Evolutionary conservation across 2,113 vertebrate species (phyloP).

Genomic region (Puntigrus tetrazona): DNA sequence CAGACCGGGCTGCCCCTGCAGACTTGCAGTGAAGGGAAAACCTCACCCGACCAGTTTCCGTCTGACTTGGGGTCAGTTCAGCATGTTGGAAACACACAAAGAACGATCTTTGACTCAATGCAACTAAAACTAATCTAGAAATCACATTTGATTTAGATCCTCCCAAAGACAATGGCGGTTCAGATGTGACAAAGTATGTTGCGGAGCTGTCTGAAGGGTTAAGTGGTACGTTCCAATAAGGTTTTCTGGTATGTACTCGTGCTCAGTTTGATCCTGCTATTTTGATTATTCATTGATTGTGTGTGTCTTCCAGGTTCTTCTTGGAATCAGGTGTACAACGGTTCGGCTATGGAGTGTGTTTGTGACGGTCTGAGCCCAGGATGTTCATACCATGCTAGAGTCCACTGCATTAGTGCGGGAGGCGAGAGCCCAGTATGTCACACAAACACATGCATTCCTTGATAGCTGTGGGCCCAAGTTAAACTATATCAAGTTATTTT

Average conservation of each 20-base stretch:
- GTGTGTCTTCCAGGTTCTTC: conserved; percentile 77
- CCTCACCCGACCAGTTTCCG: conserved; percentile 89
- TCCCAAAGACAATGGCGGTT: conserved; percentile 91
- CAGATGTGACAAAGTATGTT: conserved; percentile 85
- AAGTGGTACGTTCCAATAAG: conserved; percentile 75
- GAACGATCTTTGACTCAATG: background rate
- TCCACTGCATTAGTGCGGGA: conserved; percentile 91
- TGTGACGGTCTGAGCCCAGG: conserved; percentile 91
- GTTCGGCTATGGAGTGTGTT: conserved; percentile 83
- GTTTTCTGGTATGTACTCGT: background rate
- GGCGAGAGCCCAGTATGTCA: conserved; percentile 91
- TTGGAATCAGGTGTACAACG: conserved; percentile 89
- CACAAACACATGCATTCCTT: background rate
- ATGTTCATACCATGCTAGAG: conserved; percentile 83
- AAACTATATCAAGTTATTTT: background rate
- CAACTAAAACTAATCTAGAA: background rate
- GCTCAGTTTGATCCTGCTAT: background rate
- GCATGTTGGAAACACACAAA: background rate
- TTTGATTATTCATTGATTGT: background rate
- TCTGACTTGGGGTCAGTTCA: conserved; percentile 88
- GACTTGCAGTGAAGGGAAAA: conserved; percentile 86
- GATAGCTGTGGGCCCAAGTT: conserved; percentile 7
- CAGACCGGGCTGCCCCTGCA: conserved; percentile 84
- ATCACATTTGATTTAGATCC: background rate
- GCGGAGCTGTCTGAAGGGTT: conserved; percentile 88